These are phyloP conservation scores for Diplazon laetatorius DNA, from an alignment of 2,888 invertebrate genomes.

Conservation along the genomic window DNA sequence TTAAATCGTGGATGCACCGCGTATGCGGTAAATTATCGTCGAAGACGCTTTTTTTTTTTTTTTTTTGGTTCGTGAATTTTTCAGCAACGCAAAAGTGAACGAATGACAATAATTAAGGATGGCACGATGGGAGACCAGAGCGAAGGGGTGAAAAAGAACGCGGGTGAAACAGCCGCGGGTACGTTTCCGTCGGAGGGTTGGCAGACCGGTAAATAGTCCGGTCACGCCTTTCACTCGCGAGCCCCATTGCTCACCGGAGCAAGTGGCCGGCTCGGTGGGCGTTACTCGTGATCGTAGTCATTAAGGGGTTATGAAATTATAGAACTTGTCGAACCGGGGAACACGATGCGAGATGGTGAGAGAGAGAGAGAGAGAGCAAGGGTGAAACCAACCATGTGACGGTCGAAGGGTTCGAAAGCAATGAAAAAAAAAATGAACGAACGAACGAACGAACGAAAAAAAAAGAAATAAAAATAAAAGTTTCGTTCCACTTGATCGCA, in stretches of 20 bases:
- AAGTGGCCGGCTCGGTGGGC: slow-evolving; percentile 55
- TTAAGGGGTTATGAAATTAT: slow-evolving; percentile 67
- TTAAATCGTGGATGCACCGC: background rate
- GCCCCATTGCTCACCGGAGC: slow-evolving; percentile 59
- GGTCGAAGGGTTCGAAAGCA: slow-evolving; percentile 35
- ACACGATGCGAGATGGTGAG: too few relatives aligned
- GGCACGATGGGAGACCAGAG: slow-evolving; percentile 7
- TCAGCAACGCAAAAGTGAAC: background rate
- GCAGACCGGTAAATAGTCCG: slow-evolving; percentile 54
- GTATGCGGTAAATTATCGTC: slow-evolving; percentile 38
- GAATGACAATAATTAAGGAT: slow-evolving; percentile 12
- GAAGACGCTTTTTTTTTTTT: slow-evolving; percentile 20
- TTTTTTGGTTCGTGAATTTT: slow-evolving; percentile 27
- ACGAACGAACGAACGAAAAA: slow-evolving; percentile 44
- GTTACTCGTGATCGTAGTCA: slow-evolving; percentile 59
- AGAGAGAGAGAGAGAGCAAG: background rate
- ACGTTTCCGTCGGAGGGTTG: slow-evolving; percentile 39
- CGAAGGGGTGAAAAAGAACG: slow-evolving; percentile 50
- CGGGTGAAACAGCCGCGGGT: slow-evolving; percentile 23
- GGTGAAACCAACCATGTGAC: background rate
- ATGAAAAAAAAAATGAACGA: too few relatives aligned
- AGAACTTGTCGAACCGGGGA: slow-evolving; percentile 44
- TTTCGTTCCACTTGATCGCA: slow-evolving; percentile 18
- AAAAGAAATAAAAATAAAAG: too few relatives aligned
- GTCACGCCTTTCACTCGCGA: slow-evolving; percentile 49